These are phyloP conservation scores for Zygogramma bicolorata DNA, from an alignment of 2,888 invertebrate species.

Conservation along the genomic window DNA sequence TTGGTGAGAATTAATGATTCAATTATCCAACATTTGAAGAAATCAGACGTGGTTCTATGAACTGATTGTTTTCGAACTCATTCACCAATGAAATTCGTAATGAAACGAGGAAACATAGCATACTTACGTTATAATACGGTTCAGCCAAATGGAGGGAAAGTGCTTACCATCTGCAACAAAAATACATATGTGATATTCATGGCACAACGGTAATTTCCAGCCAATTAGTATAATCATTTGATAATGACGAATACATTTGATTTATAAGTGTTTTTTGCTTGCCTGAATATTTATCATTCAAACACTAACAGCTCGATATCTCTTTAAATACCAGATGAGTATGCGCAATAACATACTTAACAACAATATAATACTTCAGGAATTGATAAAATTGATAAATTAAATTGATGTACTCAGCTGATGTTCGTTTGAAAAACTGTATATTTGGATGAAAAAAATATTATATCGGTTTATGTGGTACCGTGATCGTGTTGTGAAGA, in stretches of 20 bases:
- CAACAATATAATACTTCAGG: too few species aligned
- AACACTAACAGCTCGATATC: not conserved
- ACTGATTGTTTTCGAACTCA: not conserved
- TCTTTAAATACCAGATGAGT: too few species aligned
- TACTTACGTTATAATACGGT: not conserved
- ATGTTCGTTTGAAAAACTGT: too few species aligned
- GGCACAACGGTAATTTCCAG: not conserved
- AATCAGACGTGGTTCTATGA: not conserved
- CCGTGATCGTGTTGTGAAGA: too few species aligned
- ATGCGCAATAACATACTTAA: too few species aligned
- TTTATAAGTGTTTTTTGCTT: not conserved
- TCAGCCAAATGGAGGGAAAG: not conserved
- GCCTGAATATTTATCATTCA: constrained; percentile 1
- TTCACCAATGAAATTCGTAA: not conserved
- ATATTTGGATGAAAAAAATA: too few species aligned
- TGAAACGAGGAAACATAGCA: not conserved
- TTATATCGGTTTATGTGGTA: too few species aligned
- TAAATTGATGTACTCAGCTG: too few species aligned
- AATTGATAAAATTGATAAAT: too few species aligned
- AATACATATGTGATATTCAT: constrained; percentile 17
- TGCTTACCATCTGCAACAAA: constrained; percentile 34
- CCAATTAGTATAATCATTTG: constrained; percentile 12
- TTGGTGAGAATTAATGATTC: not conserved
- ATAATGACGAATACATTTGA: constrained; percentile 8
- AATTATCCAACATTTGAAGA: not conserved